Evolutionary conservation across 2,113 vertebrate genomes (phyloP).

Genomic region (Garra rufa): DNA sequence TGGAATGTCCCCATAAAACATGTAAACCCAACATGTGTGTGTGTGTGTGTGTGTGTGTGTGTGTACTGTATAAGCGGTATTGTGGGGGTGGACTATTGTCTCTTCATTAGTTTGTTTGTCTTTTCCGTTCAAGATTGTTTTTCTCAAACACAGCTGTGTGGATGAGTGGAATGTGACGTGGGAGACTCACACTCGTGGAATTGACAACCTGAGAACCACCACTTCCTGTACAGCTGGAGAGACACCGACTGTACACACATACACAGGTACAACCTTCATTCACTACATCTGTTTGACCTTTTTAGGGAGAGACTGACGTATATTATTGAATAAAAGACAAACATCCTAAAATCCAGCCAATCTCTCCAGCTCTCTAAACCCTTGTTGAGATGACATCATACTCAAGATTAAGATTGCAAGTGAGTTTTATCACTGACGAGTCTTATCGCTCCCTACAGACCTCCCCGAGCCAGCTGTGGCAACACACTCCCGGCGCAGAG

Average conservation of each 20-base stretch:
- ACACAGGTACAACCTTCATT: conserved; percentile 25
- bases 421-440: conserved; percentile 54
- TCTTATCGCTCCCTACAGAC: conserved; percentile 62
- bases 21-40: too few species aligned
- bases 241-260: conserved; percentile 41
- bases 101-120: conserved; percentile 38
- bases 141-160: conserved; percentile 57
- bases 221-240: conserved; percentile 78
- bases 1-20: too few species aligned
- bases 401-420: conserved; percentile 64
- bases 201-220: conserved; percentile 69
- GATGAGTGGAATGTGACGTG: conserved; percentile 57
- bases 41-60: conserved; percentile 36
- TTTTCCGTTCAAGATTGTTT: conserved; percentile 50
- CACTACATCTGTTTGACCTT: background rate
- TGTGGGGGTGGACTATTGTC: conserved; percentile 50
- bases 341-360: conserved; percentile 66
- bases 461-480: conserved; percentile 40
- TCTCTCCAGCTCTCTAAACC: conserved; percentile 27
- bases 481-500: conserved; percentile 63
- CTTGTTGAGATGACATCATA: conserved; percentile 68
- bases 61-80: conserved; percentile 34
- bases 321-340: conserved; percentile 59
- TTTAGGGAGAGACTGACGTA: conserved; percentile 68
- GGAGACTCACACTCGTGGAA: conserved; percentile 62